Evolutionary conservation across 2,888 invertebrate species (phyloP), one percentile per base, ranked within the genome.

Genomic region (Mesopsocus fuscifrons): DNA sequence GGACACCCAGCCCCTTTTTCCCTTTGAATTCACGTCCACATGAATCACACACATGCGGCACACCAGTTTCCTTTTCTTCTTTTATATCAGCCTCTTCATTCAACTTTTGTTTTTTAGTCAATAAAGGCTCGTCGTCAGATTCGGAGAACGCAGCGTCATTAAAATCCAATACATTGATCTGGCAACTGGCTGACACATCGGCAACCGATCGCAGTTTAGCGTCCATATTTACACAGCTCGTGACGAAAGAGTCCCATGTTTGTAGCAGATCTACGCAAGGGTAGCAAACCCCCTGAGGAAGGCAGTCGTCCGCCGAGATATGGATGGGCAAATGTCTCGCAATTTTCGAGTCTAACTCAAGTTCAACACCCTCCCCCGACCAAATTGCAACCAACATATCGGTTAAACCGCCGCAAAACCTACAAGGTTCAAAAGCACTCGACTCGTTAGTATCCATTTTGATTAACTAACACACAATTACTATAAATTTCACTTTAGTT

Each of bases 331-430:
- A 20, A 20, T 38, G 38, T 17, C 21, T 15, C 4, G 9, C 20
- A 18, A 38, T 38, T 38, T 38, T 38, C 4, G 9, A 13, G 17
- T 5, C 18, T 18, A 38, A 20, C 21, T 38, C 38, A 13, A 38
- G 20, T 20, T 38, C 38, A 20, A 38, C 38, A 20, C 38, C 38
- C 20, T 38, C 38, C 6, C 20, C 20, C n/a, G 17, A 5, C 15
- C 13, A 38, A 15, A 38, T 15, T 18, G 38, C 18, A 16, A 38
- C 38, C 38, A 38, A 11, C n/a, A 38, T n/a, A 20, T 38, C 38
- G 21, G 16, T 38, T 17, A 18, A 18, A 13, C 20, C 21, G 5
- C 17, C 20, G 38, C 38, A 38, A 17, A 38, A 20, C 3, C 38
- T 3, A 21, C 38, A 38, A 4, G 17, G 17, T 13, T 18, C 20